Percentiles rank a stretch among this genome's conserved stretches.
Evolutionary conservation across 2,113 vertebrate species (phyloP).

Genomic region (Oenanthe melanoleuca): DNA sequence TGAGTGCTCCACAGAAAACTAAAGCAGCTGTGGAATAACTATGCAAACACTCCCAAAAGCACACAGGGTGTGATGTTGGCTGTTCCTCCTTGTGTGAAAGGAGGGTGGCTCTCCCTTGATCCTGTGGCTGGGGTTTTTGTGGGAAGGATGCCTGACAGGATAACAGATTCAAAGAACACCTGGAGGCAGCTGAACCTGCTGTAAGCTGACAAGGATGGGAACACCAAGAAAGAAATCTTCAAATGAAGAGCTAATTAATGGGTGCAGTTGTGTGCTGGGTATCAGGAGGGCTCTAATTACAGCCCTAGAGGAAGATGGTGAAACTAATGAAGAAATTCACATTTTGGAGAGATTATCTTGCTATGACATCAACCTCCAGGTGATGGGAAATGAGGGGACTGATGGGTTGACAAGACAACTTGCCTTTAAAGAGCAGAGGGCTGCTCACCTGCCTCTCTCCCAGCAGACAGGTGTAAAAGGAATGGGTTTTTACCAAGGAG

Average conservation of each 20-base stretch:
- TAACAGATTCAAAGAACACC: neutral
- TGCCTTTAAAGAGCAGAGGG: neutral
- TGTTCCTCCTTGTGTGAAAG: neutral
- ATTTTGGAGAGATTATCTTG: neutral
- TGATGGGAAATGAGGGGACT: neutral
- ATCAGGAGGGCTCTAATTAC: slow-evolving; percentile 17
- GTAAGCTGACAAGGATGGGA: neutral
- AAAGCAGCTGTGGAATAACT: neutral
- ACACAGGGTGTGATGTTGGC: accelerated
- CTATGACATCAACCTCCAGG: neutral
- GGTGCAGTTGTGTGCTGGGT: neutral
- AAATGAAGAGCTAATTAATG: slow-evolving; percentile 32
- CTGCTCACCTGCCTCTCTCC: neutral
- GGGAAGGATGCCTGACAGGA: neutral
- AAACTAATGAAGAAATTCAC: slow-evolving; percentile 13
- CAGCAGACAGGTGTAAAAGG: neutral
- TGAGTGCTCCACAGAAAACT: neutral
- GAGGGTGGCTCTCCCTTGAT: neutral
- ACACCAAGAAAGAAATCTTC: neutral
- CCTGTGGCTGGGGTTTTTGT: neutral
- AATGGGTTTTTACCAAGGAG: neutral
- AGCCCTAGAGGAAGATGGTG: neutral
- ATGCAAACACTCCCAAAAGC: neutral
- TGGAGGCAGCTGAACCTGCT: neutral
- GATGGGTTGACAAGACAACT: neutral